These are phyloP conservation scores for Panonychus citri DNA, from an alignment of 1,140 invertebrate species.

Conservation along the genomic window DNA sequence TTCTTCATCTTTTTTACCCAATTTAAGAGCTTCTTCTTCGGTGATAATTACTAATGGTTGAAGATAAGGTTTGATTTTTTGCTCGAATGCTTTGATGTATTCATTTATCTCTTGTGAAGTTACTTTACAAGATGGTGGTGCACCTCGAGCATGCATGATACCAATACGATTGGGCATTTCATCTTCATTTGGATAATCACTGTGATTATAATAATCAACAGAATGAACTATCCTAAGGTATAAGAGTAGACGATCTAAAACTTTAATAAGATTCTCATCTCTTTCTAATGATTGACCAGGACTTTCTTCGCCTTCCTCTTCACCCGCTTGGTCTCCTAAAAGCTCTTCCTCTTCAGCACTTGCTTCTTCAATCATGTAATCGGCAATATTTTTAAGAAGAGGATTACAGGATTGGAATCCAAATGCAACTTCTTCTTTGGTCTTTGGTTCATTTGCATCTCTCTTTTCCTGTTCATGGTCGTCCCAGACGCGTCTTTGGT, in stretches of 20 bases:
- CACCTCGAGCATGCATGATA: conserved; percentile 82
- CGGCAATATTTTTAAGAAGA: conserved; percentile 84
- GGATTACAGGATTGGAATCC: conserved; percentile 63
- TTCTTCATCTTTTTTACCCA: conserved; percentile 66
- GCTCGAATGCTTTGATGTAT: conserved; percentile 52
- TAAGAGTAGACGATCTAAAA: conserved; percentile 56
- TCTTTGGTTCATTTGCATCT: conserved; percentile 10
- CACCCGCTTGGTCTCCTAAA: conserved; percentile 38
- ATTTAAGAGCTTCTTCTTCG: conserved; percentile 55
- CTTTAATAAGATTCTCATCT: conserved; percentile 46
- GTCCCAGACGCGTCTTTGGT: conserved; percentile 51
- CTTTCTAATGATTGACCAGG: conserved; percentile 32
- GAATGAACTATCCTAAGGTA: conserved; percentile 94
- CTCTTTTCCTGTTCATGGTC: conserved; percentile 19
- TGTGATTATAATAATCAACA: conserved; percentile 95
- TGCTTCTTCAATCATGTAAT: conserved; percentile 93
- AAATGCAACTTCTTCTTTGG: conserved; percentile 24
- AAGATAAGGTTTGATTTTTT: conserved; percentile 67
- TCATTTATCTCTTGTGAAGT: conserved; percentile 34
- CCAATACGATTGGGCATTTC: conserved; percentile 98
- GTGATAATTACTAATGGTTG: conserved; percentile 38
- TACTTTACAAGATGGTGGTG: conserved; percentile 49
- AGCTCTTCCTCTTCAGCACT: conserved; percentile 93
- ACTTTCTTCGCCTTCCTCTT: conserved; percentile 30
- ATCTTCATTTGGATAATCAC: conserved; percentile 97